A percentile compares a stretch with the other conserved stretches of the same genome.
Conservation (phyloP, 2,797 vertebrate genomes). For the Pristis pectinata region DNA sequence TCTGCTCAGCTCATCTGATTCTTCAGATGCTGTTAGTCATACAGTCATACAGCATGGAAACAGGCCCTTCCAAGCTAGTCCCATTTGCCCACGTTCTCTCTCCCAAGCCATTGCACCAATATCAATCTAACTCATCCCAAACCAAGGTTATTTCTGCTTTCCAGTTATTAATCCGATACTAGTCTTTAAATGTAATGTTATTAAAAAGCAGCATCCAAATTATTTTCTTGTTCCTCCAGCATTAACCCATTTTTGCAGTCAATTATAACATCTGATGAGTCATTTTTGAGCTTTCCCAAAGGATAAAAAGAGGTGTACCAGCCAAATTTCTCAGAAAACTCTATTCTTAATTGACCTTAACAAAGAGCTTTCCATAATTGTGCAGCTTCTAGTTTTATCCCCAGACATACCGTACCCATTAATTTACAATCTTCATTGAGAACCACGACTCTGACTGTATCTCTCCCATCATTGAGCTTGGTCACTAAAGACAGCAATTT, state of each 20-base stretch:
- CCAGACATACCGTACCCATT: background rate
- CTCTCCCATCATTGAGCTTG: background rate
- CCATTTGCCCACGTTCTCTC: too few relatives aligned
- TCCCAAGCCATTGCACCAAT: too few relatives aligned
- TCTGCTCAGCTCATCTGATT: too few relatives aligned
- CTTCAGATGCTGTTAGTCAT: too few relatives aligned
- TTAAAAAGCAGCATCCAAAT: background rate
- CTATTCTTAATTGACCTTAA: too few relatives aligned
- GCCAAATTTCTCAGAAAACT: too few relatives aligned
- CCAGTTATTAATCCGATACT: background rate
- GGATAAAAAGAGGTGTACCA: too few relatives aligned
- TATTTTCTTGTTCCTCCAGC: background rate
- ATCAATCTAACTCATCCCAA: background rate
- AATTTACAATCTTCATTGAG: background rate
- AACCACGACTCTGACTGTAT: too few relatives aligned
- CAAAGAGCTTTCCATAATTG: background rate
- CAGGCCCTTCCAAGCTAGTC: too few relatives aligned
- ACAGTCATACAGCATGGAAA: too few relatives aligned
- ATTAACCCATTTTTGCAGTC: background rate
- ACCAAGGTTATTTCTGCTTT: background rate
- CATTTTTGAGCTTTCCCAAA: too few relatives aligned
- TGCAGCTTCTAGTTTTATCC: background rate
- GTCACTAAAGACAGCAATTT: background rate
- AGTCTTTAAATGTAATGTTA: background rate
- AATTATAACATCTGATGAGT: background rate